Percentiles rank a stretch among this genome's conserved stretches.
Conservation (phyloP, 2,113 vertebrate genomes). For the Oplegnathus fasciatus region DNA sequence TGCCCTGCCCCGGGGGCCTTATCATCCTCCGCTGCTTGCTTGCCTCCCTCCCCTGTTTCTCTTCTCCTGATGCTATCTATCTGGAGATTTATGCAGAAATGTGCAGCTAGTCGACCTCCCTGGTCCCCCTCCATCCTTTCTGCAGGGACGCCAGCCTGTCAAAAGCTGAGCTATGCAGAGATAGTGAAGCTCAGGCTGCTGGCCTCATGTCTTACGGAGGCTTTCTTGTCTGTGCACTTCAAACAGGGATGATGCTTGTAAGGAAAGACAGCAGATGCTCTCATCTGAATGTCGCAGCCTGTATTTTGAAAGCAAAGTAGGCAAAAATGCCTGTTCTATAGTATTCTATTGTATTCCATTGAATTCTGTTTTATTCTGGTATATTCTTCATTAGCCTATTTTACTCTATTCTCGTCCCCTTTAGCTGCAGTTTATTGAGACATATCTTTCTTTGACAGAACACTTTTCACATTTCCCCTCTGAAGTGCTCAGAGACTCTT, state of each 20-base stretch:
- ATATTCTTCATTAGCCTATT: constrained; percentile 36
- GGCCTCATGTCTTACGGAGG: constrained; percentile 75
- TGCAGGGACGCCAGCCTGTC: constrained; percentile 78
- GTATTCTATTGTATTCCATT: neutral
- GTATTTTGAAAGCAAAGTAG: constrained; percentile 12
- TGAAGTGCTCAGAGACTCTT: constrained; percentile 71
- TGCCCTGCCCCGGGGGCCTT: constrained; percentile 83
- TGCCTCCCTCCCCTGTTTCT: constrained; percentile 72
- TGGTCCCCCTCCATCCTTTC: constrained; percentile 80
- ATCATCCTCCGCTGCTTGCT: constrained; percentile 79
- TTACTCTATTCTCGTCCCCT: constrained; percentile 25
- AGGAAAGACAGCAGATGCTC: constrained; percentile 43
- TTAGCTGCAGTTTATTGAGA: constrained; percentile 73
- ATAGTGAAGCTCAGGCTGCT: constrained; percentile 75
- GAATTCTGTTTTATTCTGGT: neutral
- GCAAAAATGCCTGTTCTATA: neutral
- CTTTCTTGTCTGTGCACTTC: constrained; percentile 76
- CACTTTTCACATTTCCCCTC: constrained; percentile 73
- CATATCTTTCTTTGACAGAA: constrained; percentile 75
- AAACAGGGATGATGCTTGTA: constrained; percentile 67
- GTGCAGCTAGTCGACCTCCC: constrained; percentile 80
- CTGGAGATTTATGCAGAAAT: constrained; percentile 84
- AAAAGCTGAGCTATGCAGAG: constrained; percentile 80
- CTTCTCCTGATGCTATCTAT: constrained; percentile 82
- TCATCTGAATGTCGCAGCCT: constrained; percentile 55